These are phyloP conservation scores for Nycteola revayana DNA, from an alignment of 2,888 invertebrate genomes.

Conservation along the genomic window DNA sequence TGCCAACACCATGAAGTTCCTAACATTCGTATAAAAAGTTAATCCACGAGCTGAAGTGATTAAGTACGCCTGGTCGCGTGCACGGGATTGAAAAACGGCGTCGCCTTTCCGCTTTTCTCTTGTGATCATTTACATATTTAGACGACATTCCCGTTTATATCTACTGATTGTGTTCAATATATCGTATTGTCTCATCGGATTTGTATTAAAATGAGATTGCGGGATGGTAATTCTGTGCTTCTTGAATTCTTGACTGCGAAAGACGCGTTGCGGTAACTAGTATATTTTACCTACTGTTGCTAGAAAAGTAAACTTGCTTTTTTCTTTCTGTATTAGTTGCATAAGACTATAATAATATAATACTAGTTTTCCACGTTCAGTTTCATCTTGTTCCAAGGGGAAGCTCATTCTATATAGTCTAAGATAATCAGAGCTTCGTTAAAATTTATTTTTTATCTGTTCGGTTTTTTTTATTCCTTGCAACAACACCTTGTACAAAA, in stretches of 20 bases:
- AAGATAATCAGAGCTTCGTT: too few species aligned
- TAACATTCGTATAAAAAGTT: constrained; percentile 26
- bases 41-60: constrained; percentile 37
- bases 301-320: too few species aligned
- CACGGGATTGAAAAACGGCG: constrained; percentile 44
- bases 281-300: too few species aligned
- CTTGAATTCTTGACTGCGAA: constrained; percentile 25
- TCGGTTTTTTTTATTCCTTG: too few species aligned
- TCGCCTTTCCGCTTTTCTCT: constrained; percentile 33
- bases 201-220: constrained; percentile 25
- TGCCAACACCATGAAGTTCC: constrained; percentile 5
- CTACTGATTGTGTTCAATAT: constrained; percentile 29
- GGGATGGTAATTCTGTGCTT: constrained; percentile 10
- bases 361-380: too few species aligned
- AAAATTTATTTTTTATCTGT: too few species aligned
- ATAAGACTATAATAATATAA: too few species aligned
- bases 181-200: constrained; percentile 32
- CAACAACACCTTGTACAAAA: too few species aligned
- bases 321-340: too few species aligned
- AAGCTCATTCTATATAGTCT: too few species aligned
- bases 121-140: constrained; percentile 49
- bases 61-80: constrained; percentile 38
- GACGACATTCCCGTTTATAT: constrained; percentile 30
- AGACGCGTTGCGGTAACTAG: too few species aligned
- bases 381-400: too few species aligned